phyloP scores from a whole-genome alignment of 2,113 vertebrate species.

The Periophthalmodon schlosseri region DNA sequence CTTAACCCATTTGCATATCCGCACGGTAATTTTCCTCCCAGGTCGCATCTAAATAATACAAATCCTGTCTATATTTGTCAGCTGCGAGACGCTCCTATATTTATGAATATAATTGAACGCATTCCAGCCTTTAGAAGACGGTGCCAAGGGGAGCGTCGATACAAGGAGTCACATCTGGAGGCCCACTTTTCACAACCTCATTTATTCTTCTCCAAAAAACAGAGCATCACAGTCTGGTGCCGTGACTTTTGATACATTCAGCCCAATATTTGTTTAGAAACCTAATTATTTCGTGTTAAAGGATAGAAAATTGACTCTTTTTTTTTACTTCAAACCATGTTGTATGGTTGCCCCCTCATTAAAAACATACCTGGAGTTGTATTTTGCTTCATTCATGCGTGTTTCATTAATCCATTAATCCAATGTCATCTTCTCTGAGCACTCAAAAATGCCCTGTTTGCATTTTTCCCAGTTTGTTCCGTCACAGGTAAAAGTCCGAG shows the following conservation, averaged over 20 bases:
- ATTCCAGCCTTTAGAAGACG: conserved; percentile 76
- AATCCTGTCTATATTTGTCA: conserved; percentile 79
- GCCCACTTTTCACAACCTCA: conserved; percentile 71
- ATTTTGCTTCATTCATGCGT: too few relatives aligned
- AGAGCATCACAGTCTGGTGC: conserved; percentile 23
- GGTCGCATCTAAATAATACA: conserved; percentile 81
- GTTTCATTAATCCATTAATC: too few relatives aligned
- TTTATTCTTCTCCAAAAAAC: conserved; percentile 52
- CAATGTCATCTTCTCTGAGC: too few relatives aligned
- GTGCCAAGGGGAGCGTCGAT: conserved; percentile 65
- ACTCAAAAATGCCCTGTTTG: too few relatives aligned
- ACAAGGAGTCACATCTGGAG: conserved; percentile 76
- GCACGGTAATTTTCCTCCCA: conserved; percentile 74
- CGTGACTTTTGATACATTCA: conserved; percentile 18
- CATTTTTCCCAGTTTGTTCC: too few relatives aligned
- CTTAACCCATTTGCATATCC: conserved; percentile 77
- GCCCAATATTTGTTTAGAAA: neutral
- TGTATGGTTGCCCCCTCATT: too few relatives aligned
- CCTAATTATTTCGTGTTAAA: neutral
- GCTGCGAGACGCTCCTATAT: conserved; percentile 71
- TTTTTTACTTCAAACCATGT: too few relatives aligned
- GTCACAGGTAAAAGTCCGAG: too few relatives aligned
- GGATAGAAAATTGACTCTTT: neutral
- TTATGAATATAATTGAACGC: conserved; percentile 78
- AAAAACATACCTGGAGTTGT: too few relatives aligned